Conservation (phyloP, 2,888 invertebrate genomes). For the Chrysina gloriosa region DNA sequence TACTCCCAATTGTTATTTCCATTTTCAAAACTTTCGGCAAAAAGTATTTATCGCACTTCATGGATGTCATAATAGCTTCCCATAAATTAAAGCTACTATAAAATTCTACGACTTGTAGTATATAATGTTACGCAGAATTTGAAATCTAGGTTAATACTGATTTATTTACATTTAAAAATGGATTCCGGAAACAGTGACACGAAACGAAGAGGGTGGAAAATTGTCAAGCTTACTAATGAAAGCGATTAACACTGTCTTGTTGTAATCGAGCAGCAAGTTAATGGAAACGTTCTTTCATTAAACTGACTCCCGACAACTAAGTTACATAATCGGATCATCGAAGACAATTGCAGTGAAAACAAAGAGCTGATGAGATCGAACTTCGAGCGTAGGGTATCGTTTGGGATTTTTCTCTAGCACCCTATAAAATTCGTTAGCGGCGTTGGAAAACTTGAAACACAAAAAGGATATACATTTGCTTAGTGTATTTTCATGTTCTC, state of each 20-base stretch:
- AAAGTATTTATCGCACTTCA: too few species aligned
- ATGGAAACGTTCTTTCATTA: conserved; percentile 40
- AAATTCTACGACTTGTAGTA: too few species aligned
- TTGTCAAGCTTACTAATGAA: conserved; percentile 33
- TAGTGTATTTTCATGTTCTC: conserved; percentile 28
- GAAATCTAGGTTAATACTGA: conserved; percentile 14
- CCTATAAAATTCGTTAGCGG: conserved; percentile 8
- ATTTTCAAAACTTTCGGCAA: too few species aligned
- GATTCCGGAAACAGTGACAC: background rate
- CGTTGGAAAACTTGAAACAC: background rate
- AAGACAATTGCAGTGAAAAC: conserved; percentile 49
- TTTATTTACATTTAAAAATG: conserved; percentile 28
- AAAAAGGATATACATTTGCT: conserved; percentile 20
- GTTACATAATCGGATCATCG: conserved; percentile 49
- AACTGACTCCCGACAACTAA: conserved; percentile 42
- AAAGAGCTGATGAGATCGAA: conserved; percentile 48
- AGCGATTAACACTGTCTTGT: conserved; percentile 37
- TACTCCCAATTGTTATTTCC: too few species aligned
- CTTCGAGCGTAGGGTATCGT: background rate
- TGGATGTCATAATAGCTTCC: too few species aligned
- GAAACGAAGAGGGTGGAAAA: background rate
- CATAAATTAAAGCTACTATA: too few species aligned
- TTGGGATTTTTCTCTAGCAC: conserved; percentile 10
- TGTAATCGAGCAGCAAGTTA: conserved; percentile 38
- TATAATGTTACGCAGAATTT: too few species aligned